Evolutionary conservation across 2,797 vertebrate genomes (phyloP).

Genomic region (Echeneis naucrates): DNA sequence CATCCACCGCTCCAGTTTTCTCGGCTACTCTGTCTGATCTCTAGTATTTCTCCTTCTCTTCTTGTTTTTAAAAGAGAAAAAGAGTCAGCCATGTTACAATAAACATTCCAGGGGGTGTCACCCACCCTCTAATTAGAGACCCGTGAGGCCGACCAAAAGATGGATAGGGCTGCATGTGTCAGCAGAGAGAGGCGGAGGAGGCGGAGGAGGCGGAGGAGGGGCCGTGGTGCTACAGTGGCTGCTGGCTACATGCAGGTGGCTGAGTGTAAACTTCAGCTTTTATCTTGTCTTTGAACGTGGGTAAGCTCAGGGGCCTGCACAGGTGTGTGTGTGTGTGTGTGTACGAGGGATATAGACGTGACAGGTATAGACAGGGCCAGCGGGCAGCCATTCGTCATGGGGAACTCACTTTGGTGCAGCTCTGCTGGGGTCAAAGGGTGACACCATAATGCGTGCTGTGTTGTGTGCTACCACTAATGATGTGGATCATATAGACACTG

Average conservation of each 20-base stretch:
- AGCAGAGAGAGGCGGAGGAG: constrained; percentile 40
- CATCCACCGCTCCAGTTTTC: not conserved
- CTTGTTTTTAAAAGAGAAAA: constrained; percentile 38
- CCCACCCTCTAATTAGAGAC: constrained; percentile 81
- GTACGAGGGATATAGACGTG: constrained; percentile 38
- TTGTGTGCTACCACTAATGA: constrained; percentile 68
- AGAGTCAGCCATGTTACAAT: constrained; percentile 63
- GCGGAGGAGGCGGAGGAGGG: constrained; percentile 18
- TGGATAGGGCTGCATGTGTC: constrained; percentile 73
- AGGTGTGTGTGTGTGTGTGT: constrained; percentile 56
- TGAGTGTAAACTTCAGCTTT: constrained; percentile 70
- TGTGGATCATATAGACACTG: constrained; percentile 63
- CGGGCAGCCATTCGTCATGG: constrained; percentile 72
- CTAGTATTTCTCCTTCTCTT: constrained; percentile 12
- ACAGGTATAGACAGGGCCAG: constrained; percentile 54
- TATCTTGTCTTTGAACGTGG: constrained; percentile 78
- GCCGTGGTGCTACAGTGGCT: constrained; percentile 29
- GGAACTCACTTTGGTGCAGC: constrained; percentile 51
- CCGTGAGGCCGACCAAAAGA: constrained; percentile 64
- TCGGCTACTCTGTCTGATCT: constrained; percentile 22
- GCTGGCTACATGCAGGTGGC: constrained; percentile 78
- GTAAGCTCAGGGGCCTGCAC: constrained; percentile 65
- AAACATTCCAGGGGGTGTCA: constrained; percentile 77
- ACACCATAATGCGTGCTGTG: constrained; percentile 50
- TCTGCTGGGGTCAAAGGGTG: constrained; percentile 62